Percentiles rank a stretch among this genome's conserved stretches.
These are phyloP conservation scores for Tiliacea citrago DNA, from an alignment of 2,888 invertebrate genomes.

Conservation along the genomic window DNA sequence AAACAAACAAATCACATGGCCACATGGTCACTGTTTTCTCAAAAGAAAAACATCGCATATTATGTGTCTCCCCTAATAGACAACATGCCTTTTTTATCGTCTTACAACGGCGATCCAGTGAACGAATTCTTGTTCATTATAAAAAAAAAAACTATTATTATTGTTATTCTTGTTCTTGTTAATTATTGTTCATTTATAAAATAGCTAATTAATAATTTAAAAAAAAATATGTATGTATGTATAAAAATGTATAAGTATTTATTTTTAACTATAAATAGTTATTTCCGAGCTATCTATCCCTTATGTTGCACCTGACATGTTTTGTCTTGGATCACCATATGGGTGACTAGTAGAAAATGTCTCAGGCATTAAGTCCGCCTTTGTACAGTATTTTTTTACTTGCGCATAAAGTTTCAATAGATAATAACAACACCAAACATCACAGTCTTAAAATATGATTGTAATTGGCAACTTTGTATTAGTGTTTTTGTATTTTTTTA, in stretches of 20 bases:
- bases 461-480: too few species aligned
- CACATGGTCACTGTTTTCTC: conserved; percentile 25
- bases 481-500: too few species aligned
- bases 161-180: too few species aligned
- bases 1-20: conserved; percentile 37
- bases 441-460: too few species aligned
- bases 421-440: too few species aligned
- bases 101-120: neutral
- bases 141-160: too few species aligned
- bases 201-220: neutral
- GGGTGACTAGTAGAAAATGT: neutral
- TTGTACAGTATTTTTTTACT: neutral
- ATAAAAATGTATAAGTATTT: neutral
- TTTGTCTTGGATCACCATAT: neutral
- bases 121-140: neutral
- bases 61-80: neutral
- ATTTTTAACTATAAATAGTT: neutral
- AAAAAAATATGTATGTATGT: too few species aligned
- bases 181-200: neutral
- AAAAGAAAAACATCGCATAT: conserved; percentile 13
- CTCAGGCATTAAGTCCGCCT: neutral
- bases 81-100: conserved; percentile 11
- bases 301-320: neutral
- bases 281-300: neutral
- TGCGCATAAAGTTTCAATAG: neutral